Conservation (phyloP, 2,888 invertebrate species). For the Papilio demoleus region DNA sequence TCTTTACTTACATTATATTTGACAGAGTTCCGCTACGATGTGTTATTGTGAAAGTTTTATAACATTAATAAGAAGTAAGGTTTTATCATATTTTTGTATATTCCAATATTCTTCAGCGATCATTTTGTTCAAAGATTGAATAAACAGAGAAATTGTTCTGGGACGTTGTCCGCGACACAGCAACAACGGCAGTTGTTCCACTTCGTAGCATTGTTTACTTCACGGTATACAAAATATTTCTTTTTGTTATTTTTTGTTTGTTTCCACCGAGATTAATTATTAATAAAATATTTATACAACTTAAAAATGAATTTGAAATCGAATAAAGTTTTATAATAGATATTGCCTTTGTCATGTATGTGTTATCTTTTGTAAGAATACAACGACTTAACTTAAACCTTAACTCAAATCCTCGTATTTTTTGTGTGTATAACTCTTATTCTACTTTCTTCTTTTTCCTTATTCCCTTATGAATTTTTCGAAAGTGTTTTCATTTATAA, state of each 20-base stretch:
- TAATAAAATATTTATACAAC: neutral
- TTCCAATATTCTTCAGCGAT: slow-evolving; percentile 5
- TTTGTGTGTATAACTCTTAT: neutral
- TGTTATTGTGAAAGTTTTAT: too few relatives aligned
- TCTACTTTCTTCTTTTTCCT: neutral
- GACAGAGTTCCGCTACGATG: too few relatives aligned
- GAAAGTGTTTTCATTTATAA: neutral
- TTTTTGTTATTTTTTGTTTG: neutral
- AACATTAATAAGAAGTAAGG: too few relatives aligned
- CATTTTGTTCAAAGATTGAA: slow-evolving; percentile 18
- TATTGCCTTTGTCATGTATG: neutral
- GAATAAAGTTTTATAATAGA: neutral
- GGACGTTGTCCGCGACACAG: slow-evolving; percentile 6
- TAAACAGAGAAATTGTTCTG: slow-evolving; percentile 17
- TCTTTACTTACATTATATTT: too few relatives aligned
- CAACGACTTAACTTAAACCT: neutral
- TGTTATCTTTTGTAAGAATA: neutral
- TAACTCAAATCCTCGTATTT: too few relatives aligned
- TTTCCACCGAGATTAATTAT: neutral
- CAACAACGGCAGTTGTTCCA: slow-evolving; percentile 1
- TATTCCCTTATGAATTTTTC: neutral
- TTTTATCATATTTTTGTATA: slow-evolving; percentile 3
- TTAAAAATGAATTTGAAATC: neutral
- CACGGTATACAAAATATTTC: slow-evolving; percentile 1
- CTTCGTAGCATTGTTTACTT: slow-evolving; percentile 17